Evolutionary conservation across 2,888 invertebrate genomes (phyloP).

Genomic region (Desoria tigrina): DNA sequence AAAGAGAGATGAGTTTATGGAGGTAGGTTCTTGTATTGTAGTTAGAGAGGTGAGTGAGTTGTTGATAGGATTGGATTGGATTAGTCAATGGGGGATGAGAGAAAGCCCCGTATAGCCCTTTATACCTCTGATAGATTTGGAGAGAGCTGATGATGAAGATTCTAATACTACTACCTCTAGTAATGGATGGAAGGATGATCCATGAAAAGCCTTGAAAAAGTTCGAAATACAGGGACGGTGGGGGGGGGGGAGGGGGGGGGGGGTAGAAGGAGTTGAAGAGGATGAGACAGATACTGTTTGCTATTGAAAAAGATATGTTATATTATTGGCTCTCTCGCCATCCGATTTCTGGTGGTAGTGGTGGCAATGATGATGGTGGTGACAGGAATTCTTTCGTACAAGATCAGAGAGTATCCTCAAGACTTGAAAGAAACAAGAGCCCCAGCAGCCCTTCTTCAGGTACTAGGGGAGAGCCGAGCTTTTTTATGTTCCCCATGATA

Average conservation of each 20-base stretch:
- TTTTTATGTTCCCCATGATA: background rate
- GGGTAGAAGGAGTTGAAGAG: background rate
- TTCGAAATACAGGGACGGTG: background rate
- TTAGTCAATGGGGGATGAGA: slow-evolving; percentile 13
- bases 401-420: too few relatives aligned
- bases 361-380: background rate
- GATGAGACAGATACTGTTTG: slow-evolving; percentile 2
- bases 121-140: slow-evolving; percentile 16
- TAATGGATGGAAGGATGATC: slow-evolving; percentile 7
- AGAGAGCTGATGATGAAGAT: slow-evolving; percentile 1
- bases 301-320: slow-evolving; percentile 6
- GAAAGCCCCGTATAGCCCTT: slow-evolving; percentile 9
- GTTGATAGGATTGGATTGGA: background rate
- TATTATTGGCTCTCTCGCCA: background rate
- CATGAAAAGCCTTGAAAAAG: slow-evolving; percentile 1
- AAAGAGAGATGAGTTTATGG: background rate
- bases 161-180: too few relatives aligned
- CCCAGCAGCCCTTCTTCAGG: background rate
- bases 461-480: background rate
- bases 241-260: too few relatives aligned
- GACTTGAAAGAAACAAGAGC: background rate
- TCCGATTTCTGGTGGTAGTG: background rate
- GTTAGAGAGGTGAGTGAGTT: slow-evolving; percentile 5
- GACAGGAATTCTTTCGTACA: background rate
- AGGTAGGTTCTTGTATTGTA: too few relatives aligned